These are phyloP conservation scores for Steinernema feltiae DNA, from an alignment of 1,140 invertebrate species.

Conservation along the genomic window DNA sequence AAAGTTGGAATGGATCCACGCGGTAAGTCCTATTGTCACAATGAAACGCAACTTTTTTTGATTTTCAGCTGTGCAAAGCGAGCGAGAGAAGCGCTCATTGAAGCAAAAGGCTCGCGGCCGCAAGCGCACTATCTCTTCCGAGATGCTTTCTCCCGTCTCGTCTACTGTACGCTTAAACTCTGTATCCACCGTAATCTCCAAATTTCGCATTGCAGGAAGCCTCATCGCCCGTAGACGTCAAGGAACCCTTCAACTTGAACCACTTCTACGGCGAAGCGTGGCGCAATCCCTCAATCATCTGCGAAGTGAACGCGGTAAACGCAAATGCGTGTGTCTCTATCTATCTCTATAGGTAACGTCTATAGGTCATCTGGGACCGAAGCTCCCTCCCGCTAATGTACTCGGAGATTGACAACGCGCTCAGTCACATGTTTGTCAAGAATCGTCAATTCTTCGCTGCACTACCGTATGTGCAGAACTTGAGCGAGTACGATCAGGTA, in stretches of 20 bases:
- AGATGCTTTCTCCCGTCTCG: background rate
- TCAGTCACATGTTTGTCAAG: background rate
- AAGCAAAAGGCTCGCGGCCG: background rate
- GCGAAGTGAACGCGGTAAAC: too few species aligned
- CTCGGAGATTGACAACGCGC: background rate
- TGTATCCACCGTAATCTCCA: background rate
- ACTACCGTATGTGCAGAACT: background rate
- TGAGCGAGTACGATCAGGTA: background rate
- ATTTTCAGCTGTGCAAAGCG: conserved; percentile 3
- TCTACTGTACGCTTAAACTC: background rate
- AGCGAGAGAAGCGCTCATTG: conserved; percentile 7
- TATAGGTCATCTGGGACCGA: background rate
- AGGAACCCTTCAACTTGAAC: background rate
- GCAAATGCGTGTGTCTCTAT: too few species aligned
- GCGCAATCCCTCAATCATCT: background rate
- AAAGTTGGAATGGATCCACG: conserved; percentile 4
- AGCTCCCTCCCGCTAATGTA: background rate
- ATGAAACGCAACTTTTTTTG: background rate
- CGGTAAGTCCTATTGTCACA: background rate
- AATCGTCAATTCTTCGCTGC: background rate
- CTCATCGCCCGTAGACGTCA: background rate
- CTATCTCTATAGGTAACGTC: too few species aligned
- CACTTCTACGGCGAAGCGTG: background rate
- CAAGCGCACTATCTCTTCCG: background rate
- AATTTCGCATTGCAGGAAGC: background rate